Percentiles rank a stretch among this genome's conserved stretches.
phyloP scores from a whole-genome alignment of 2,113 vertebrate genomes.

The Saccopteryx bilineata region DNA sequence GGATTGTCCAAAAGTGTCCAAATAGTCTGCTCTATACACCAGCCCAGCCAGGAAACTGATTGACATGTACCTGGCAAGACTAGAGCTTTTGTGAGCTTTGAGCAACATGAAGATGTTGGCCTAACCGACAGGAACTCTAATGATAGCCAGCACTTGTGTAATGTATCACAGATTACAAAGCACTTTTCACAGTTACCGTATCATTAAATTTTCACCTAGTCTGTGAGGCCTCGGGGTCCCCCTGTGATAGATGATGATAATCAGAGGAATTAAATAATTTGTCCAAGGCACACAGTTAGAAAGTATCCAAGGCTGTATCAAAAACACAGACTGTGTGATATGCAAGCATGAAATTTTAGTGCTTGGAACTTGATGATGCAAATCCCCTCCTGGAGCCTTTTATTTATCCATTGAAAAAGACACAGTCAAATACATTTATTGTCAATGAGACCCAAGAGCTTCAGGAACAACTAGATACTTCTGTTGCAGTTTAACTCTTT shows the following conservation, averaged over 20 bases:
- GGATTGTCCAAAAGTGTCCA: not conserved
- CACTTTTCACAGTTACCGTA: not conserved
- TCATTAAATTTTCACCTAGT: not conserved
- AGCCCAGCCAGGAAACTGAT: not conserved
- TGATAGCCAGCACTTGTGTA: not conserved
- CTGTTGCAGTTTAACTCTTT: constrained; percentile 11
- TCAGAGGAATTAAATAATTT: not conserved
- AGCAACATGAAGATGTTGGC: not conserved
- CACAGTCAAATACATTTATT: not conserved
- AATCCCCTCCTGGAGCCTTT: not conserved
- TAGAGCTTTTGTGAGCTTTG: not conserved
- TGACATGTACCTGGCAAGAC: not conserved
- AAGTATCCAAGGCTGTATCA: not conserved
- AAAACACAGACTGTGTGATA: not conserved
- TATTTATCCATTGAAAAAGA: constrained; percentile 17
- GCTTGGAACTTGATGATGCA: not conserved
- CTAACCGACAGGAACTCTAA: not conserved
- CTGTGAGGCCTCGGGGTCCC: not conserved
- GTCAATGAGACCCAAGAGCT: not conserved
- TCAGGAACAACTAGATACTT: not conserved
- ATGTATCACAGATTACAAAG: not conserved
- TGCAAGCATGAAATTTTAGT: constrained; percentile 1
- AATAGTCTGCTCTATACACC: not conserved
- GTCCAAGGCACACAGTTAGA: not conserved
- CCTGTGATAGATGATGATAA: not conserved